Evolutionary conservation across 2,888 invertebrate genomes (phyloP).

Genomic region (Eilema depressum): DNA sequence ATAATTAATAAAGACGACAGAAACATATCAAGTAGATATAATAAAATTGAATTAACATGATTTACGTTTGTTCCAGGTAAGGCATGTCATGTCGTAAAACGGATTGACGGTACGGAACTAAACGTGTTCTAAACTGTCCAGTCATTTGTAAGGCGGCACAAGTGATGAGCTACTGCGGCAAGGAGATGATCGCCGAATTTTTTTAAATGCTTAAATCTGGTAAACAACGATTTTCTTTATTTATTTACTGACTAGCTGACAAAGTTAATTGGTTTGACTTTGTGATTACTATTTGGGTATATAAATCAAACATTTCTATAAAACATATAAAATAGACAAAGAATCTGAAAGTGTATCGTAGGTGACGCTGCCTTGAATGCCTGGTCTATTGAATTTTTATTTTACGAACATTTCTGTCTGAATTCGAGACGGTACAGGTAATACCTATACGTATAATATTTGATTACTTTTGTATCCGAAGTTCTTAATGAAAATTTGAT

Average conservation of each 20-base stretch:
- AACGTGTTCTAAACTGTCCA: conserved; percentile 43
- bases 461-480: not conserved
- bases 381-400: not conserved
- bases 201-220: too few relatives aligned
- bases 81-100: conserved; percentile 30
- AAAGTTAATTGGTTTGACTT: too few relatives aligned
- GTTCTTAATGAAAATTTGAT: too few relatives aligned
- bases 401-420: not conserved
- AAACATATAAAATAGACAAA: not conserved
- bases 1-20: not conserved
- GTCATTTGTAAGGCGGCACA: conserved; percentile 28
- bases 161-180: conserved; percentile 14
- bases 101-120: conserved; percentile 35
- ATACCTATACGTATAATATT: not conserved
- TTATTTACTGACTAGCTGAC: too few relatives aligned
- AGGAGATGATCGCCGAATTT: too few relatives aligned
- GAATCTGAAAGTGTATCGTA: too few relatives aligned
- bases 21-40: conserved; percentile 26
- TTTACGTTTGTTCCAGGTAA: conserved; percentile 51
- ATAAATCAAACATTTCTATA: too few relatives aligned
- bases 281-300: too few relatives aligned
- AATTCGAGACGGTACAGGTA: not conserved
- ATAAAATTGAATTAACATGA: conserved; percentile 48
- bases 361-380: not conserved
- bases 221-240: too few relatives aligned